Conservation (phyloP, 1,140 invertebrate genomes). For the Neodiprion lecontei region DNA sequence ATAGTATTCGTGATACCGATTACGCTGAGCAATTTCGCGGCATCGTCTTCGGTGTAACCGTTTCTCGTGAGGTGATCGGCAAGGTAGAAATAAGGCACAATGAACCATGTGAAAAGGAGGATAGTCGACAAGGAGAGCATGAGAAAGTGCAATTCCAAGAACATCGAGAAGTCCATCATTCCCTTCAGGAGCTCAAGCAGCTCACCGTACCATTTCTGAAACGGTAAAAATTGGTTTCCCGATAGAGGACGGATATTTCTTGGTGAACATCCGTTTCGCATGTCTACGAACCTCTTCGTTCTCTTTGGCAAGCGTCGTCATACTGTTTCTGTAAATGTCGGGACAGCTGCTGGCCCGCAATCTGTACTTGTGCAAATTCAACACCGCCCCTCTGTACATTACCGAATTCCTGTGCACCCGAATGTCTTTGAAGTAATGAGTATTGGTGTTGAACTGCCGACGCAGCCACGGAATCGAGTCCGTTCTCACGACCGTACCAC, state of each 20-base stretch:
- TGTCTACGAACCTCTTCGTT: conserved; percentile 68
- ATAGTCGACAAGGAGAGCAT: conserved; percentile 84
- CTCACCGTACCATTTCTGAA: conserved; percentile 80
- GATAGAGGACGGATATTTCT: not conserved
- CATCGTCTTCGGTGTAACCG: conserved; percentile 73
- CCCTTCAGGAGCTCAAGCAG: conserved; percentile 73
- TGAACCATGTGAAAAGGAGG: conserved; percentile 88
- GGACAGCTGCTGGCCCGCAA: conserved; percentile 88
- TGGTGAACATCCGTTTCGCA: conserved; percentile 23
- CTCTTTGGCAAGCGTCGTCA: conserved; percentile 82
- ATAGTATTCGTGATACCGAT: conserved; percentile 89
- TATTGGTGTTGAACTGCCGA: conserved; percentile 66
- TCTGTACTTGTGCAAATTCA: conserved; percentile 81
- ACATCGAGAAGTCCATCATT: conserved; percentile 82
- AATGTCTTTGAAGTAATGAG: conserved; percentile 78
- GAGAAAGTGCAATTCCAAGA: conserved; percentile 80
- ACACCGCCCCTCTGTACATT: conserved; percentile 82
- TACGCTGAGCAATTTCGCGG: conserved; percentile 78
- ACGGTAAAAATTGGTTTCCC: conserved; percentile 26
- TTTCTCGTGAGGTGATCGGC: conserved; percentile 73
- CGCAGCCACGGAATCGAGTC: conserved; percentile 64
- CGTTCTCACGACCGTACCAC: conserved; percentile 40
- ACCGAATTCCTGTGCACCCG: conserved; percentile 80
- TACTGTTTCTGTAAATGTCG: conserved; percentile 89
- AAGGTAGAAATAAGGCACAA: conserved; percentile 89